phyloP scores from a whole-genome alignment of 2,797 vertebrate species.

The Paguma larvata region DNA sequence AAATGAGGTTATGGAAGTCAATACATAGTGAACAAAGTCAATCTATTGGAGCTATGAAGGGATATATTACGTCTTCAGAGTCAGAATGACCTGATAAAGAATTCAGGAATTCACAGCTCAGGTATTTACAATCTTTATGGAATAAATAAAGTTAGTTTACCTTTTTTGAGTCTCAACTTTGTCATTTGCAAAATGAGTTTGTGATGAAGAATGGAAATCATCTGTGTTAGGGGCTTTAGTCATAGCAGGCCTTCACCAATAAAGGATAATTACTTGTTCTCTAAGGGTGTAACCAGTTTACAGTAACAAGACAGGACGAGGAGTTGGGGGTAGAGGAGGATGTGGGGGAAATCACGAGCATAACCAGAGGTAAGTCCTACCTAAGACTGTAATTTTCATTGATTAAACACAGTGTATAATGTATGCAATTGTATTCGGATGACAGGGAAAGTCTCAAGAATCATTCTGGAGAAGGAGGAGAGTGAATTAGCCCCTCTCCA shows the following conservation, averaged over 20 bases:
- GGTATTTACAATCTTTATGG: slow-evolving; percentile 3
- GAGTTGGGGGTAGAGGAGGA: background rate
- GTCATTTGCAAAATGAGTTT: background rate
- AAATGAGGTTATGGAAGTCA: slow-evolving; percentile 33
- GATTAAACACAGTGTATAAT: background rate
- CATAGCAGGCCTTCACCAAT: background rate
- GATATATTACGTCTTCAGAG: background rate
- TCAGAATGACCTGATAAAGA: slow-evolving; percentile 4
- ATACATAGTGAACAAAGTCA: background rate
- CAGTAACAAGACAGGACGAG: background rate
- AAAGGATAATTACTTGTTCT: slow-evolving; percentile 1
- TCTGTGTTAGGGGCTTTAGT: background rate
- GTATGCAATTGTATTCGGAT: background rate
- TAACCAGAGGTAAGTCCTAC: background rate
- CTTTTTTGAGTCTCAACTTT: background rate
- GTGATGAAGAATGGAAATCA: background rate
- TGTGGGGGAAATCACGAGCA: background rate
- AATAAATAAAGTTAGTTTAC: slow-evolving; percentile 18
- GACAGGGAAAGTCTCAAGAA: background rate
- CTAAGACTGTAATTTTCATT: background rate
- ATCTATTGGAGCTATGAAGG: background rate
- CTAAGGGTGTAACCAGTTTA: background rate
- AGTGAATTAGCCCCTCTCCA: background rate
- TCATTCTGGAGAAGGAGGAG: background rate
- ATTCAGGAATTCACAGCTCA: slow-evolving; percentile 4